Evolutionary conservation across 2,797 vertebrate genomes (phyloP), one percentile per base, ranked within the genome.

Genomic region (Alfaro cultratus): DNA sequence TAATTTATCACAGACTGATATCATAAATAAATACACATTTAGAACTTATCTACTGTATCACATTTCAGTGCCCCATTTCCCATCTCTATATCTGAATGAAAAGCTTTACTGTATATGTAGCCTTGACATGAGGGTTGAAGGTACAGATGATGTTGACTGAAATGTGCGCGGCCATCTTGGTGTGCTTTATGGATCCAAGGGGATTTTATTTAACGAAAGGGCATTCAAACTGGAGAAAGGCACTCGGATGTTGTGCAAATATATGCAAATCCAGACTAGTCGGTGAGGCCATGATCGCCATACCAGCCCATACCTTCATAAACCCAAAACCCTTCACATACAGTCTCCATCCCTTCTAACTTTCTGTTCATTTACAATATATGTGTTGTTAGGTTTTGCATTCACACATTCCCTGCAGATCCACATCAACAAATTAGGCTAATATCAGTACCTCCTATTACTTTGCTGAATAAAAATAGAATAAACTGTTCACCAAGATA

Each of bases 1-100:
- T 87, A 86, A 92, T 93, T 90, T 89, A 92, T 94, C 88, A 77
- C 78, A 36, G 81, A 83, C 80, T 81, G 82, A 85, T 91, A 83
- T 84, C 84, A 82, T 81, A 87, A 88, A 91, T 89, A 91, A 87
- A 92, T 92, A 84, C 81, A 88, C 73, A 73, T 84, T 80, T 85
- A 88, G 90, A 64, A 83, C 29, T 83, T 21, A 47, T 81, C 84
- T 67, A 18, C 82, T 55, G 36, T 80, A 86, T 87, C 82, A 81
- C 84, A 81, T 92, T 86, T 92, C 64, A 89, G 71, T 80, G 57
- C n/a, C 74, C 36, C 18, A 6, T 23, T 51, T 73, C 77, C 86
- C 87, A 75, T 88, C 85, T 89, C 84, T 84, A 92, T 88, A 74
- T 77, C 47, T 79, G 72, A 80, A 57, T 64, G 31, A 81, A 75